Percentiles rank a stretch among this genome's conserved stretches.
These are phyloP conservation scores for Drosophila phalerata DNA, from an alignment of 2,888 invertebrate species.

Conservation along the genomic window DNA sequence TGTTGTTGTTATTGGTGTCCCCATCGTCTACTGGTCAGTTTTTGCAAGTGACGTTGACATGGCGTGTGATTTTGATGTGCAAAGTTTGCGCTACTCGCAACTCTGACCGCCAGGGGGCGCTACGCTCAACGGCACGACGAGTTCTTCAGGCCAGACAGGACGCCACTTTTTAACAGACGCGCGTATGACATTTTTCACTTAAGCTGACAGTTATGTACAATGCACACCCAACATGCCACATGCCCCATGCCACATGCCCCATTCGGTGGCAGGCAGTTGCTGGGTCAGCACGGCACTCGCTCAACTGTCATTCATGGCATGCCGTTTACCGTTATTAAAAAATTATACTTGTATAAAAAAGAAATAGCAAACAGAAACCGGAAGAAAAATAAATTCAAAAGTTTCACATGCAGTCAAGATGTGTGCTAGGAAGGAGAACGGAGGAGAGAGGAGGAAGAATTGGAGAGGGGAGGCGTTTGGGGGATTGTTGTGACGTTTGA, in stretches of 20 bases:
- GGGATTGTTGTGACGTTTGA: constrained; percentile 75
- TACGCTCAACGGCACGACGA: constrained; percentile 14
- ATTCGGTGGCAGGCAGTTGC: constrained; percentile 27
- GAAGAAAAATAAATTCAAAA: constrained; percentile 72
- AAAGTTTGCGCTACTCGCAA: constrained; percentile 31
- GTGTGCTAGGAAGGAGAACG: neutral
- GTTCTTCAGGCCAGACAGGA: constrained; percentile 36
- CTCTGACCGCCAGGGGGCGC: constrained; percentile 47
- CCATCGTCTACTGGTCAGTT: constrained; percentile 39
- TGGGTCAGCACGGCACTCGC: constrained; percentile 61
- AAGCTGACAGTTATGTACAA: constrained; percentile 79
- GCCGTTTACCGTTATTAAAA: constrained; percentile 79
- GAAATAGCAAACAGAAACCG: constrained; percentile 35
- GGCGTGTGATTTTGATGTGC: constrained; percentile 72
- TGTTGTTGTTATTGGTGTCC: constrained; percentile 2
- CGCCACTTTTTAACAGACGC: constrained; percentile 55
- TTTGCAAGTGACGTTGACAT: constrained; percentile 66
- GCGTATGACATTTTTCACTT: constrained; percentile 83
- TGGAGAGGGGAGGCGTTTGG: constrained; percentile 46
- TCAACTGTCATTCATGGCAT: constrained; percentile 78
- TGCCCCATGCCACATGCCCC: neutral
- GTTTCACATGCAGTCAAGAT: constrained; percentile 64
- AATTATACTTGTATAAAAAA: constrained; percentile 61
- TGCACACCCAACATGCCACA: constrained; percentile 18
- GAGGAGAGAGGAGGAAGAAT: neutral